A percentile compares a stretch with the other conserved stretches of the same genome.
These are phyloP conservation scores for Uloborus plumipes DNA, from an alignment of 2,888 invertebrate species.

Conservation along the genomic window DNA sequence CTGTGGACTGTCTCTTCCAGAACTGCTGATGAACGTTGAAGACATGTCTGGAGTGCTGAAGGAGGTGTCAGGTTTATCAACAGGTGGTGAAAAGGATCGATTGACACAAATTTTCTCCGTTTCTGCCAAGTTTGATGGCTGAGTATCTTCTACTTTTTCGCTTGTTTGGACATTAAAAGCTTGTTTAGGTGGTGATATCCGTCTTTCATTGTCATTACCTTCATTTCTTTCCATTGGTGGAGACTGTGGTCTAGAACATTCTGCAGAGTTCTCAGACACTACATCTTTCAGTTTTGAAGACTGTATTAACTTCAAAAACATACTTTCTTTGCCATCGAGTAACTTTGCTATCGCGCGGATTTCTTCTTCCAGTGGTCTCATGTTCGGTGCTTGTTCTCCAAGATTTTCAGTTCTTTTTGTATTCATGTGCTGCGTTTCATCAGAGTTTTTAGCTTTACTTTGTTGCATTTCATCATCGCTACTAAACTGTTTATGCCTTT, in stretches of 20 bases:
- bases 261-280: neutral
- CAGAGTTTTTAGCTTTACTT: too few species aligned
- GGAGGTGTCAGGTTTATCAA: neutral
- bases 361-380: slow-evolving; percentile 38
- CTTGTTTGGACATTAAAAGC: too few species aligned
- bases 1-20: slow-evolving; percentile 37
- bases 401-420: too few species aligned
- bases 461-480: too few species aligned
- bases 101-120: neutral
- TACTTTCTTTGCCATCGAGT: slow-evolving; percentile 48
- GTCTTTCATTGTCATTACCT: neutral
- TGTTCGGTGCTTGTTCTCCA: too few species aligned
- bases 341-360: slow-evolving; percentile 49
- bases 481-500: too few species aligned
- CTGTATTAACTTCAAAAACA: slow-evolving; percentile 49
- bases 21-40: neutral
- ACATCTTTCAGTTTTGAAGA: slow-evolving; percentile 34
- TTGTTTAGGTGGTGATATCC: too few species aligned
- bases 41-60: neutral
- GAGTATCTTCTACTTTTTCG: neutral
- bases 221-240: neutral
- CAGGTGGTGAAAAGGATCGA: slow-evolving; percentile 13
- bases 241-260: neutral
- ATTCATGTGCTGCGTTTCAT: too few species aligned
- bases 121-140: neutral